Evolutionary conservation across 1,140 invertebrate species (phyloP), one percentile per base, ranked within the genome.

Genomic region (Trinorchestia longiramus): DNA sequence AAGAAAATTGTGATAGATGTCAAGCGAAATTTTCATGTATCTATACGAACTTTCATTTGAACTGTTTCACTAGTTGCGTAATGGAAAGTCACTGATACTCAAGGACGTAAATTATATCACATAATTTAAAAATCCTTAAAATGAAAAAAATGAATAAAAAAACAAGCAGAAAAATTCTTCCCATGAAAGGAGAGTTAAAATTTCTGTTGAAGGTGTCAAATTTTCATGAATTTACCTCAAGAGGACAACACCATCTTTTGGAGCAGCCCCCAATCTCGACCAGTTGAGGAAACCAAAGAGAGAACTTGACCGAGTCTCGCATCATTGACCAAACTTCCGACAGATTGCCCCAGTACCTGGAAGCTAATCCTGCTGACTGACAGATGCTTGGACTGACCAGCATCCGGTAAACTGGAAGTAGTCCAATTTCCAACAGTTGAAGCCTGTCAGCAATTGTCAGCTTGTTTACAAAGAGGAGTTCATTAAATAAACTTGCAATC

Each of bases 271-370:
- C 44, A 19, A 94, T 53, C 92, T 94, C 40, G 11, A 15, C 6
- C 19, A 47, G 44, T 94, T 94, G 6, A 28, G 11, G 43, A 42
- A 15, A 92, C 23, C 90, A 23, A 44, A 44, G 19, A 43, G 44
- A 15, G 15, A 94, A 94, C 41, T 94, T 94, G 3, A 44, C 3
- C 92, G 44, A 94, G 41, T 44, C 4, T 44, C 44, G 92, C 43
- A 94, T 94, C 92, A 94, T 94, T 92, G 92, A 19, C 40, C 41
- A 44, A 94, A 45, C 92, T 94, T 94, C 44, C 8, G 43, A 11
- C 92, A 36, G 43, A 11, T 94, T 11, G 62, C 62, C 62, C 15
- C 36, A 3, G 28, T 15, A 19, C 3, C 43, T 43, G 92, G 36
- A 11, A 94, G 23, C 44, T 43, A 44, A 40, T 45, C 92, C 43